These are phyloP conservation scores for Byasa hedistus DNA, from an alignment of 2,888 invertebrate genomes.

Conservation along the genomic window DNA sequence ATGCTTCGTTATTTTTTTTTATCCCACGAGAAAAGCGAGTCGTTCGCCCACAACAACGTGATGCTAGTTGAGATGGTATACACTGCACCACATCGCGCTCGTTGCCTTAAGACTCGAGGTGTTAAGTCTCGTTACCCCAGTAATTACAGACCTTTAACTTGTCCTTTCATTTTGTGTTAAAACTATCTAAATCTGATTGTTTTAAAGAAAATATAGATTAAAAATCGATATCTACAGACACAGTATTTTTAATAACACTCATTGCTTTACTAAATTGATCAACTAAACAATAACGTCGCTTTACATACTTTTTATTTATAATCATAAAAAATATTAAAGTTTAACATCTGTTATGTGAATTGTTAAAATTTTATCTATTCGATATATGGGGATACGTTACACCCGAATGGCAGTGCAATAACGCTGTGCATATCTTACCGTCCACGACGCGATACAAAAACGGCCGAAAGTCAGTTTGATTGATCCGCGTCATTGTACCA, in stretches of 20 bases:
- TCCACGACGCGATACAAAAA: slow-evolving; percentile 11
- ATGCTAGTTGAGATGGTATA: too few relatives aligned
- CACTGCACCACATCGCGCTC: too few relatives aligned
- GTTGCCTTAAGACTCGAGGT: too few relatives aligned
- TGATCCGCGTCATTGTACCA: slow-evolving; percentile 45
- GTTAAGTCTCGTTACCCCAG: too few relatives aligned
- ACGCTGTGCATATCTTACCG: slow-evolving; percentile 16
- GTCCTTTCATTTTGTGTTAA: too few relatives aligned
- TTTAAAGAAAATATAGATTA: neutral
- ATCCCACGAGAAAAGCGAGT: too few relatives aligned
- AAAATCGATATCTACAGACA: neutral
- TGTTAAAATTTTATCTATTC: slow-evolving; percentile 18
- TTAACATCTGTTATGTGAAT: slow-evolving; percentile 2
- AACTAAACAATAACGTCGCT: neutral
- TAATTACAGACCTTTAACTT: too few relatives aligned
- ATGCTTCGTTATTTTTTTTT: too few relatives aligned
- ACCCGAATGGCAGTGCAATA: slow-evolving; percentile 6
- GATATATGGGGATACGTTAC: slow-evolving; percentile 5
- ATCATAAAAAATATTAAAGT: neutral
- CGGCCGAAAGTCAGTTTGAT: slow-evolving; percentile 37
- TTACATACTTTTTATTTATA: too few relatives aligned
- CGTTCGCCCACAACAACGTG: too few relatives aligned
- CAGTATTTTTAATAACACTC: neutral
- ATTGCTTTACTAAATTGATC: neutral
- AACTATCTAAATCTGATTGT: neutral